Percentiles rank a stretch among this genome's conserved stretches.
Conservation (phyloP, 2,888 invertebrate genomes). For the Sesamia inferens region DNA sequence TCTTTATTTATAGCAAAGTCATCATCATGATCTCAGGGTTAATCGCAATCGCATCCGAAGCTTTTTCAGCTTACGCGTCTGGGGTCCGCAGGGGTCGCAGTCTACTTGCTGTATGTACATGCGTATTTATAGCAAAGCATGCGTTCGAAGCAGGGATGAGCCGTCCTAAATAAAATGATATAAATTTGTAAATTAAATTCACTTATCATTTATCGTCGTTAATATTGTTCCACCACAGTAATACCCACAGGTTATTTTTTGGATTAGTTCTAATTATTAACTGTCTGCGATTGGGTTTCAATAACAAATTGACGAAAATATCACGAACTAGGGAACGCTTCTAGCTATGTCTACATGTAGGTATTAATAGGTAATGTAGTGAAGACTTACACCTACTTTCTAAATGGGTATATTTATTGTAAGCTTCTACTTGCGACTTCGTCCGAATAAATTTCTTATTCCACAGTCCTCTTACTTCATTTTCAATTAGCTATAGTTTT, state of each 20-base stretch:
- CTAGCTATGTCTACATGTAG: not conserved
- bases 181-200: not conserved
- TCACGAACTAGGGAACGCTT: not conserved
- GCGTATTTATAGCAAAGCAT: too few relatives aligned
- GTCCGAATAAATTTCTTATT: too few relatives aligned
- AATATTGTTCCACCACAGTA: not conserved
- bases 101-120: too few relatives aligned
- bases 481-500: too few relatives aligned
- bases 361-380: not conserved
- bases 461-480: too few relatives aligned
- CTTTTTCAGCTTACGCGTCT: too few relatives aligned
- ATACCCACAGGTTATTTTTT: not conserved
- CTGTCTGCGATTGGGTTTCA: slow-evolving; percentile 9
- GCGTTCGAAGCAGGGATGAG: too few relatives aligned
- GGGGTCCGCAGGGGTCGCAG: too few relatives aligned
- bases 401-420: not conserved
- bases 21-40: too few relatives aligned
- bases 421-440: too few relatives aligned
- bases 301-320: slow-evolving; percentile 31
- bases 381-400: not conserved
- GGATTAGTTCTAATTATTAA: slow-evolving; percentile 4
- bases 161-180: not conserved
- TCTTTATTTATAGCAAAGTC: too few relatives aligned
- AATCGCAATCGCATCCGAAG: too few relatives aligned
- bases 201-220: not conserved